Evolutionary conservation across 2,113 vertebrate genomes (phyloP), one percentile per base, ranked within the genome.

Genomic region (Caloenas nicobarica): DNA sequence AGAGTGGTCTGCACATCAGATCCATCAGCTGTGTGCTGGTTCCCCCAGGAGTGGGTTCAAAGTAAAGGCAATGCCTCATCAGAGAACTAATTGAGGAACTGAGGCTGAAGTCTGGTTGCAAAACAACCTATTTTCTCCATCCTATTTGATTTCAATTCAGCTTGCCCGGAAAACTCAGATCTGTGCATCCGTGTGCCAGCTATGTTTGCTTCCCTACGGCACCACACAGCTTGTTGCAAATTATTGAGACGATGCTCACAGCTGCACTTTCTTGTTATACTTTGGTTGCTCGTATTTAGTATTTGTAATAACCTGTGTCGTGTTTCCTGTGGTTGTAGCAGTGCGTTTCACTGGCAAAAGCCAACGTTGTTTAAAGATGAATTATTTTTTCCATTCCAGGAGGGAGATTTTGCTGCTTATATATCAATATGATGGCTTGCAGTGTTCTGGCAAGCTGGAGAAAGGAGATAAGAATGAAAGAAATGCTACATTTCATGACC

Each of bases 381-480:
- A 40, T 38, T 56, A 17, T 66, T 76, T 46, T 56, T 54, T 81
- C 33, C 86, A 80, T 89, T 77, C 95, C 85, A 40, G 18, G 88
- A 89, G 77, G 73, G 76, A 96, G 92, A 91, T 92, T 94, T 91
- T 79, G 14, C 93, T 85, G 79, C 94, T 94, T 97, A 68, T 96
- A 42, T 94, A 96, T 93, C 95, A 94, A 78, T 89, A 53, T 81
- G 94, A 94, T 92, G 77, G 58, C 89, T 92, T 73, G 78, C 92
- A 95, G 86, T 72, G 70, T 62, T 81, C 96, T 85, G 85, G 94
- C 97, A 96, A 96, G 96, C 95, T 97, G 97, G 90, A 77, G 79
- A 96, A 93, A 88, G 89, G 92, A 97, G 97, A 97, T 97, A 97
- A 97, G 97, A 95, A 96, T 96, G 96, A 93, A 91, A 96, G 94